Conservation (phyloP, 2,113 vertebrate species). For the Ivindomyrus marchei region DNA sequence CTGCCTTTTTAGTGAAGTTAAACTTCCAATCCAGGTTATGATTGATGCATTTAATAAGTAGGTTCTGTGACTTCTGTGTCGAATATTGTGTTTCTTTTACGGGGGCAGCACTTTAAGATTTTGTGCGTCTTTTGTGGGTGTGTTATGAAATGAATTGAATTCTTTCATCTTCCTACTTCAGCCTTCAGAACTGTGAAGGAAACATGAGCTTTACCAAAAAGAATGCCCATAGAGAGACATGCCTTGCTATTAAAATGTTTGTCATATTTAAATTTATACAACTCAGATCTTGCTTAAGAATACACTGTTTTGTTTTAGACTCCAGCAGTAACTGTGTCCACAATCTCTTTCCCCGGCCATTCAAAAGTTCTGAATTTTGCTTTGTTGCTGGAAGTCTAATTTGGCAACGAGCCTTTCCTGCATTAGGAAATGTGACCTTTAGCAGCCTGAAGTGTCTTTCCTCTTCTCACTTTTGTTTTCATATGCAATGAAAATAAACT, state of each 20-base stretch:
- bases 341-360: slow-evolving; percentile 3
- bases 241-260: not conserved
- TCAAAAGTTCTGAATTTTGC: slow-evolving; percentile 7
- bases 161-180: not conserved
- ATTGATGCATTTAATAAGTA: not conserved
- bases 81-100: not conserved
- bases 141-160: not conserved
- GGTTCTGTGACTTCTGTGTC: not conserved
- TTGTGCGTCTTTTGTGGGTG: not conserved
- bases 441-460: slow-evolving; percentile 58
- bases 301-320: not conserved
- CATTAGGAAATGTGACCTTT: slow-evolving; percentile 65
- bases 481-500: slow-evolving; percentile 63
- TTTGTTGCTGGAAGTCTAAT: slow-evolving; percentile 25
- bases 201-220: not conserved
- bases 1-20: not conserved
- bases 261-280: slow-evolving; percentile 8
- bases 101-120: not conserved
- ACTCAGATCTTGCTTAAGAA: not conserved
- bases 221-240: not conserved
- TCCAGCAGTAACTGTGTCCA: not conserved
- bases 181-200: not conserved
- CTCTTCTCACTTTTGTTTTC: slow-evolving; percentile 60
- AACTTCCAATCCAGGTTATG: not conserved
- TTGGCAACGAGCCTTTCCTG: slow-evolving; percentile 60